Evolutionary conservation across 1,140 invertebrate species (phyloP), one percentile per base, ranked within the genome.

Genomic region (Magallana gigas): DNA sequence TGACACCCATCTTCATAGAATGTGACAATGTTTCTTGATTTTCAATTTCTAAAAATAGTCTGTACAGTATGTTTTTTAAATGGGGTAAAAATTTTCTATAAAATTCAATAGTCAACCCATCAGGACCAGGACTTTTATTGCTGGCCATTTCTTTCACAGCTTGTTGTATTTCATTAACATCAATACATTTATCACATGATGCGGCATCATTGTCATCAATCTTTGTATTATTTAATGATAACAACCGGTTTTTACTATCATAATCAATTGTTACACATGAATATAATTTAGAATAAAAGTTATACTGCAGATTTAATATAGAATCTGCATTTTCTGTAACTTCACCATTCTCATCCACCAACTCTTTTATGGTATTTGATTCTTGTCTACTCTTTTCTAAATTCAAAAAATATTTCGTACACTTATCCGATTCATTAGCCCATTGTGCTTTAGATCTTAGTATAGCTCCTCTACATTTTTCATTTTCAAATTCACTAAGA

Each of bases 81-180:
- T 3, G 23, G 57, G 56, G 8, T 56, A 36, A 88, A 83, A 88
- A 88, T 12, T 62, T 57, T 29, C 58, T 59, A 82, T 83, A 85
- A 85, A 88, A 88, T 36, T 88, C 87, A 2, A 88, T 83, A 58
- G 87, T 88, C 6, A 88, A 29, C 1, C 83, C 83, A 83, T 88
- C 83, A 18, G 60, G 58, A 11, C 84, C 87, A 14, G 87, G 87
- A 88, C 84, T 88, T 58, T 88, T 88, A 83, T 62, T 83, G 57
- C 68, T 83, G n/a, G 58, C 56, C 84, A 85, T 88, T 57, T 82
- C 16, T 8, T 14, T 48, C 8, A 88, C 18, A 57, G 87, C 84
- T 8, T 83, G 81, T 23, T 56, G 1, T 68, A 85, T 87, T 81
- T 57, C 58, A 5, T 48, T 48, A 48, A 48, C 36, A 48, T 48